Evolutionary conservation across 2,888 invertebrate genomes (phyloP).

Genomic region (Norana najaformis): DNA sequence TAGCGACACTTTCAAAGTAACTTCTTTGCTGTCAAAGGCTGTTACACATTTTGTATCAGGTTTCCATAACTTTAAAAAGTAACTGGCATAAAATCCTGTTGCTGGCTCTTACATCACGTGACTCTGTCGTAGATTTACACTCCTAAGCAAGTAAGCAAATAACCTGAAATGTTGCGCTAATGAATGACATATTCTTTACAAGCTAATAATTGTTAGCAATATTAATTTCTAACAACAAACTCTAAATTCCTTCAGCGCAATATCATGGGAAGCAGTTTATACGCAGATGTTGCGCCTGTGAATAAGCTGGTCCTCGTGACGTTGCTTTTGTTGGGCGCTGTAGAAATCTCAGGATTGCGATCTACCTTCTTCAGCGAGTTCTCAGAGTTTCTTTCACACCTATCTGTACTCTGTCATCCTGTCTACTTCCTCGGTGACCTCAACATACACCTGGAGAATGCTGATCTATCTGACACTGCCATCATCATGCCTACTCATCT

Average conservation of each 20-base stretch:
- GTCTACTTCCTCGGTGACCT: too few species aligned
- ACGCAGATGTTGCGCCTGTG: too few species aligned
- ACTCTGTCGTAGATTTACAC: neutral
- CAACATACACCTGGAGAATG: too few species aligned
- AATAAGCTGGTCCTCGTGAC: too few species aligned
- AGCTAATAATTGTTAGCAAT: neutral
- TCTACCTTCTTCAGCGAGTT: too few species aligned
- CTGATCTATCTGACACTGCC: too few species aligned
- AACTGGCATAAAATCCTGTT: conserved; percentile 1
- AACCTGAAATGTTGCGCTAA: neutral
- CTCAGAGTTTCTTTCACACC: too few species aligned
- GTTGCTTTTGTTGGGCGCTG: too few species aligned
- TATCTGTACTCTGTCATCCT: too few species aligned
- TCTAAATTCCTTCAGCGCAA: neutral
- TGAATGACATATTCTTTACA: neutral
- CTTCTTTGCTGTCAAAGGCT: neutral
- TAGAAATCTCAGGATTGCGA: too few species aligned
- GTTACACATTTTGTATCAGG: neutral
- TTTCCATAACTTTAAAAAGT: conserved; percentile 7
- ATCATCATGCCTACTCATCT: too few species aligned
- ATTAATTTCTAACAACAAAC: neutral
- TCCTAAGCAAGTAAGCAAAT: conserved; percentile 4
- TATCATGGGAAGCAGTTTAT: too few species aligned
- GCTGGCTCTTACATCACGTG: neutral
- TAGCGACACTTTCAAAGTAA: neutral